Evolutionary conservation across 2,888 invertebrate species (phyloP), one percentile per base, ranked within the genome.

Genomic region (Hemithea aestivaria): DNA sequence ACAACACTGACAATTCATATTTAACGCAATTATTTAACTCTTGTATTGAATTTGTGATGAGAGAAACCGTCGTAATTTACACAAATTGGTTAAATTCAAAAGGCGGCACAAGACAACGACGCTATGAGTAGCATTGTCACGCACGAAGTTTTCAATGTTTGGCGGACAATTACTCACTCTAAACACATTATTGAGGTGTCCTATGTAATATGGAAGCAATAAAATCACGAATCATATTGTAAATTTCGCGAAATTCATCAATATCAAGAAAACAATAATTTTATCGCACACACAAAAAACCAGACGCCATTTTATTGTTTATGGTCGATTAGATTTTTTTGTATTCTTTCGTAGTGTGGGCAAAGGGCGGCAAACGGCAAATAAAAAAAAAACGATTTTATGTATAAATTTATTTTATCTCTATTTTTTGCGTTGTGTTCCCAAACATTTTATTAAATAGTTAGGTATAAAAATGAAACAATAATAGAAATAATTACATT

Each of bases 251-350:
- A 62, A 53, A 66, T 64, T 56, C 53, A 41, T 42, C 36, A 56
- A 65, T 73, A 66, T 66, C 42, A 63, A 52, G 72, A 82, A 83
- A 84, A 85, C 82, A 84, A 82, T 81, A 72, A 76, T 72, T 82
- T 74, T 66, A 77, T 76, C 73, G 74, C 85, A 87, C 85, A 87
- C 85, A 87, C 87, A 81, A 85, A 83, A 87, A 87, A 81, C 78
- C 70, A 69, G 67, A 78, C 84, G 87, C 88, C 87, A 88, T 88
- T 84, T 88, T 88, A 76, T 83, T 87, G 76, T 83, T 81, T 87
- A 83, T 87, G 87, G 80, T 56, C 40, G 56, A 56, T 60, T 66
- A 56, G n/a, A 32, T 52, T 62, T 66, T 67, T 51, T 44, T 38
- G 10, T 48, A 43, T 46, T 49, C 48, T 35, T 20, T 20, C 30